phyloP scores from a whole-genome alignment of 2,888 invertebrate species.

The Eumacrocentrus americanus region DNA sequence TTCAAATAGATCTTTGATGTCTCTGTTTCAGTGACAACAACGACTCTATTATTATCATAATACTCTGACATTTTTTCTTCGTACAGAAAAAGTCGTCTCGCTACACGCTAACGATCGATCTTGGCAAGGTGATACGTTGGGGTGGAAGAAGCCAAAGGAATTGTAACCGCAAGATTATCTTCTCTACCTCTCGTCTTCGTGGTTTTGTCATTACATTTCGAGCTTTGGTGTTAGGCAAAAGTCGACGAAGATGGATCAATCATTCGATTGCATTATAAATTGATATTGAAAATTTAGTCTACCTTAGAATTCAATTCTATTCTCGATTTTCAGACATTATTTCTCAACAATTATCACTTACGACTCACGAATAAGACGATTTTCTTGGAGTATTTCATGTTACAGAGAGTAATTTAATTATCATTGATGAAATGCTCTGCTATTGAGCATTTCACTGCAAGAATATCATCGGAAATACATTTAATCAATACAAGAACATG shows the following conservation, averaged over 20 bases:
- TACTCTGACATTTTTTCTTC: not conserved
- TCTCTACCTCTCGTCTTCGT: slow-evolving; percentile 1
- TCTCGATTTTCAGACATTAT: no score
- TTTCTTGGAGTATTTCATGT: no score
- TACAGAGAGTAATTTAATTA: no score
- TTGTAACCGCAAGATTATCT: slow-evolving; percentile 19
- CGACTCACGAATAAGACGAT: no score
- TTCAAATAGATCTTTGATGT: not conserved
- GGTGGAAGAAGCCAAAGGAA: slow-evolving; percentile 20
- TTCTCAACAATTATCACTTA: no score
- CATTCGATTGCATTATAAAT: no score
- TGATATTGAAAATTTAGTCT: no score
- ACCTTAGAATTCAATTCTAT: no score
- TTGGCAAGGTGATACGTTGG: slow-evolving; percentile 7
- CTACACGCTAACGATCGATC: slow-evolving; percentile 6
- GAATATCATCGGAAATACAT: no score
- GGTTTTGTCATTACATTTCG: slow-evolving; percentile 5
- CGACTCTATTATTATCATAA: not conserved
- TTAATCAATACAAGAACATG: no score
- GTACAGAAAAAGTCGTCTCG: not conserved
- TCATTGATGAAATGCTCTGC: no score
- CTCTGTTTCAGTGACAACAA: slow-evolving; percentile 21
- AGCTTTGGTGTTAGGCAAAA: not conserved
- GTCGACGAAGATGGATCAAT: not conserved
- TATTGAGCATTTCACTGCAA: no score